A percentile compares a stretch with the other conserved stretches of the same genome.
These are phyloP conservation scores for Atrina japonica DNA, from an alignment of 2,888 invertebrate species.

Conservation along the genomic window DNA sequence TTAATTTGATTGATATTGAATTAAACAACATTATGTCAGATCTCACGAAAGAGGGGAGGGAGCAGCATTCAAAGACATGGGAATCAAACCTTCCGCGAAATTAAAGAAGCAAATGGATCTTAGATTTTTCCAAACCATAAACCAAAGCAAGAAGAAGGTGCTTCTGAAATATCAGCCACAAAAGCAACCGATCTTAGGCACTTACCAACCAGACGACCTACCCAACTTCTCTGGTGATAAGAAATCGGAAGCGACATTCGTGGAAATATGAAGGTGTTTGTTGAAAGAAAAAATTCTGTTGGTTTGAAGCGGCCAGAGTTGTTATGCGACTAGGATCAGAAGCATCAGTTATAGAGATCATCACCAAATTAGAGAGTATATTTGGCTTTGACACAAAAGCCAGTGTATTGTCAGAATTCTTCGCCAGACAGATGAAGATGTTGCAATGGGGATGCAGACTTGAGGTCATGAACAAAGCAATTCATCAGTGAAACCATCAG, in stretches of 20 bases:
- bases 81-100: not conserved
- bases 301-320: constrained; percentile 23
- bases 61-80: constrained; percentile 5
- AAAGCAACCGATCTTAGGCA: not conserved
- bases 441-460: constrained; percentile 27
- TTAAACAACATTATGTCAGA: no score
- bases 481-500: not conserved
- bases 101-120: not conserved
- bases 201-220: not conserved
- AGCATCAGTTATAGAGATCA: constrained; percentile 3
- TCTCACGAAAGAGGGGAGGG: no score
- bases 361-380: constrained; percentile 27
- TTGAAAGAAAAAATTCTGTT: constrained; percentile 5
- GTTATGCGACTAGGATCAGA: constrained; percentile 17
- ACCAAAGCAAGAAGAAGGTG: not conserved
- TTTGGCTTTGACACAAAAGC: constrained; percentile 19
- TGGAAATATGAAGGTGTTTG: constrained; percentile 31
- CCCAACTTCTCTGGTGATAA: constrained; percentile 21
- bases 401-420: constrained; percentile 19
- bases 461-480: constrained; percentile 20
- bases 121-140: not conserved
- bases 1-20: no score
- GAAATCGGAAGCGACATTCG: constrained; percentile 24
- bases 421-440: constrained; percentile 12
- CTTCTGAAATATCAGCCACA: not conserved